Evolutionary conservation across 1,140 invertebrate genomes (phyloP).

Genomic region (Tetramorium simillimum): DNA sequence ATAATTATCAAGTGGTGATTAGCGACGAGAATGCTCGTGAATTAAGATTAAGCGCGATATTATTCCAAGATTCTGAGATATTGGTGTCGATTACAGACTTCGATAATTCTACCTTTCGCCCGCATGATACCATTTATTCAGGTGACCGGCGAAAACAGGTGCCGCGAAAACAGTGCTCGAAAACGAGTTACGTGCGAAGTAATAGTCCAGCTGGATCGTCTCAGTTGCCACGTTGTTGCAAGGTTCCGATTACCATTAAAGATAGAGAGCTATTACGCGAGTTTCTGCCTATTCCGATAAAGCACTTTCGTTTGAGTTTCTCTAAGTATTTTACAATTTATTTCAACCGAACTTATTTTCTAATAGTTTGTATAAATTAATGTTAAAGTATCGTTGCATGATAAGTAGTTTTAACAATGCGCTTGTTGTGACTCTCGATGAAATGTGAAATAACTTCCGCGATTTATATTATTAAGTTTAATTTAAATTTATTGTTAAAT

Average conservation of each 20-base stretch:
- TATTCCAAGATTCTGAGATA: neutral
- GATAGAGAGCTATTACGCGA: slow-evolving; percentile 20
- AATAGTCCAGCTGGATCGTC: slow-evolving; percentile 1
- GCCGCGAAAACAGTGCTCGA: slow-evolving; percentile 9
- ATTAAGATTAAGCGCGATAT: neutral
- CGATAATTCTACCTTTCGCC: slow-evolving; percentile 4
- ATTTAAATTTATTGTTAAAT: neutral
- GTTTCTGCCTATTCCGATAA: neutral
- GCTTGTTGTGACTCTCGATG: neutral
- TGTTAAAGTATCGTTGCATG: neutral
- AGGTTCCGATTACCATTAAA: slow-evolving; percentile 38
- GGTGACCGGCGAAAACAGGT: slow-evolving; percentile 39
- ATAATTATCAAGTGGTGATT: neutral
- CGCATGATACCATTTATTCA: slow-evolving; percentile 13
- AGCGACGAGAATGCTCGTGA: neutral
- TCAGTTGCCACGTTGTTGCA: neutral
- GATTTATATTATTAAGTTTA: neutral
- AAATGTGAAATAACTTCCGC: neutral
- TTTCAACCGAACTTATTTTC: neutral
- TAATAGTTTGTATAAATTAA: neutral
- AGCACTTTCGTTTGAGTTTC: neutral
- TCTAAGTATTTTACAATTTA: neutral
- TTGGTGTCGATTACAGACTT: neutral
- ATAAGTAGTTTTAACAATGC: neutral
- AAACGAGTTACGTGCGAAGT: slow-evolving; percentile 13